phyloP scores from a whole-genome alignment of 2,888 invertebrate genomes.

The Octodonta nipae region DNA sequence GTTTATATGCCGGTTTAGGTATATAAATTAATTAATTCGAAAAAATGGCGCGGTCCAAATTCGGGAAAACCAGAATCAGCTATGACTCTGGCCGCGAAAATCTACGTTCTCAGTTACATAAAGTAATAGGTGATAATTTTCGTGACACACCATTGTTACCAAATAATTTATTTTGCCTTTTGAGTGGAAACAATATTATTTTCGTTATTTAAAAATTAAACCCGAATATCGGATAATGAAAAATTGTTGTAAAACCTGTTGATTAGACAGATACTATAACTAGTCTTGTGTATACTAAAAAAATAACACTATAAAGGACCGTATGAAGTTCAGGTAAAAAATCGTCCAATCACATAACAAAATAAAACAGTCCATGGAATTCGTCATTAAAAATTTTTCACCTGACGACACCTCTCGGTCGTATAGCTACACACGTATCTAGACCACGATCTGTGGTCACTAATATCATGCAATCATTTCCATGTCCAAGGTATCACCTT shows the following conservation, averaged over 20 bases:
- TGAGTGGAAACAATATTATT: too few relatives aligned
- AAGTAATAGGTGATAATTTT: too few relatives aligned
- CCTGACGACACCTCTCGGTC: conserved; percentile 6
- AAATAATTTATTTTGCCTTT: too few relatives aligned
- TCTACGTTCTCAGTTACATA: too few relatives aligned
- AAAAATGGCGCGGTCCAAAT: too few relatives aligned
- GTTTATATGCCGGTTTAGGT: too few relatives aligned
- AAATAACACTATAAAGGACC: conserved; percentile 9
- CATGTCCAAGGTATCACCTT: conserved; percentile 42
- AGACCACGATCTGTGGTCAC: conserved; percentile 7
- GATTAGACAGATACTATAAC: conserved; percentile 7
- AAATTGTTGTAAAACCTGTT: conserved; percentile 2
- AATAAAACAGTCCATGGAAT: conserved; percentile 11
- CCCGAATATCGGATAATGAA: conserved; percentile 6
- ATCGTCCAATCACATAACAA: conserved; percentile 13
- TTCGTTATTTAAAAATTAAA: too few relatives aligned
- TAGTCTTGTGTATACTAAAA: conserved; percentile 8
- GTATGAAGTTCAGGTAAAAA: conserved; percentile 8
- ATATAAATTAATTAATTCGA: too few relatives aligned
- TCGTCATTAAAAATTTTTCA: too few relatives aligned
- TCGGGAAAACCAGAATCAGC: too few relatives aligned
- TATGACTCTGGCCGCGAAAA: too few relatives aligned
- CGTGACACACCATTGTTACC: too few relatives aligned
- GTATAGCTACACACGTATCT: conserved; percentile 5
- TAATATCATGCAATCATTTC: conserved; percentile 41